Percentiles rank a stretch among this genome's conserved stretches.
Evolutionary conservation across 1,140 invertebrate genomes (phyloP).

Genomic region (Mactra quadrangularis): DNA sequence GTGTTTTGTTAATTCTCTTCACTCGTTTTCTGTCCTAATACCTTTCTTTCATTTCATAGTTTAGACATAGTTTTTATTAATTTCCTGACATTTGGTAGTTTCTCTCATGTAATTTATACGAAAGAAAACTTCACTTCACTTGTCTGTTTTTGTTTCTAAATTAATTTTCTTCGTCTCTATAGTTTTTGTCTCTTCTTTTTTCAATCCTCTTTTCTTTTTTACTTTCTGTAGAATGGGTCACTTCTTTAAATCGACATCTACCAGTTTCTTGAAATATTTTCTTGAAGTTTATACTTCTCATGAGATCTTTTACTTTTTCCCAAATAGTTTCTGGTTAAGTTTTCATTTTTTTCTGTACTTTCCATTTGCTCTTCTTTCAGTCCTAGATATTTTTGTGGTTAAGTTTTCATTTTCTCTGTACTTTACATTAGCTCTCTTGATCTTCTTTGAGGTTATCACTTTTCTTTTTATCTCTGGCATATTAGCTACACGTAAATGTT

Average conservation of each 20-base stretch:
- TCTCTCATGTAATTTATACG: constrained; percentile 8
- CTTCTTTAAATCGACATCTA: no score
- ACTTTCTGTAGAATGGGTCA: no score
- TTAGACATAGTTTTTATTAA: background rate
- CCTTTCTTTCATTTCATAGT: constrained; percentile 1
- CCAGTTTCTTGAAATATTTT: constrained; percentile 27
- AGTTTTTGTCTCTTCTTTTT: background rate
- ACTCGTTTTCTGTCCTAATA: no score
- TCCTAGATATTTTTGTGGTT: no score
- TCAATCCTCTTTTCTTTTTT: background rate
- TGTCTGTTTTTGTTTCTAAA: background rate
- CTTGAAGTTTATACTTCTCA: background rate
- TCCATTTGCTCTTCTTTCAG: no score
- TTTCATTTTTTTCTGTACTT: no score
- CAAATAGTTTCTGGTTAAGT: constrained; percentile 4
- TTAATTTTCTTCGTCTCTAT: constrained; percentile 26
- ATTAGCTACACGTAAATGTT: no score
- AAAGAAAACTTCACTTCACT: background rate
- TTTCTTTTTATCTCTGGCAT: no score
- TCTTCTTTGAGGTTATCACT: no score
- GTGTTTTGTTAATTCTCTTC: no score
- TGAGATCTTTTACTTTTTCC: background rate
- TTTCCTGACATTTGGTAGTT: background rate
- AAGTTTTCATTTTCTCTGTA: no score
- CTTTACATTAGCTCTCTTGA: no score